Conservation (phyloP, 1,140 invertebrate genomes). For the Periplaneta americana region DNA sequence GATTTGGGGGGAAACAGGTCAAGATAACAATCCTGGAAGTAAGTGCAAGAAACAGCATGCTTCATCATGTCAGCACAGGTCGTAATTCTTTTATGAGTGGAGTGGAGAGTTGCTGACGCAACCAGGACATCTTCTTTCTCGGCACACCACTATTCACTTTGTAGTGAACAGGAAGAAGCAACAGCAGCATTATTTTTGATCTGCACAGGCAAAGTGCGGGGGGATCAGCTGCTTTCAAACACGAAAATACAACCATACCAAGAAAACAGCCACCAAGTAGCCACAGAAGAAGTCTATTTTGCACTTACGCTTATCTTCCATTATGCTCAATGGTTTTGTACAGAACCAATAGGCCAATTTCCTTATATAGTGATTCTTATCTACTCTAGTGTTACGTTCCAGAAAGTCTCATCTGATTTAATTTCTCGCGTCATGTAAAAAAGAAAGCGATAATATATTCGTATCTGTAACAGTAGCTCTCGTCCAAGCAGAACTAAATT, state of each 20-base stretch:
- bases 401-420: no score
- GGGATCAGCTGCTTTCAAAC: neutral
- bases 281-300: no score
- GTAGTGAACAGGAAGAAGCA: neutral
- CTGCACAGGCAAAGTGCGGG: neutral
- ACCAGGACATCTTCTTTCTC: neutral
- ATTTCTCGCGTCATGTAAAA: no score
- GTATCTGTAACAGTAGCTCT: no score
- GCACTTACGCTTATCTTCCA: no score
- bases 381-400: no score
- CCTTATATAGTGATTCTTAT: no score
- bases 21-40: neutral
- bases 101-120: neutral
- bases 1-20: no score
- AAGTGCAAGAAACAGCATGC: neutral
- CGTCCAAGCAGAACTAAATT: no score
- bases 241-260: neutral
- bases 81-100: neutral
- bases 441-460: no score
- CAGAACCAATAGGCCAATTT: no score
- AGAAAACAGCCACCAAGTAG: neutral
- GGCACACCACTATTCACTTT: neutral
- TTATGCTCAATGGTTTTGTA: no score
- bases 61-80: neutral
- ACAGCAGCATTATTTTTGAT: neutral